phyloP scores from a whole-genome alignment of 2,113 vertebrate genomes.

The Notothenia rossii region DNA sequence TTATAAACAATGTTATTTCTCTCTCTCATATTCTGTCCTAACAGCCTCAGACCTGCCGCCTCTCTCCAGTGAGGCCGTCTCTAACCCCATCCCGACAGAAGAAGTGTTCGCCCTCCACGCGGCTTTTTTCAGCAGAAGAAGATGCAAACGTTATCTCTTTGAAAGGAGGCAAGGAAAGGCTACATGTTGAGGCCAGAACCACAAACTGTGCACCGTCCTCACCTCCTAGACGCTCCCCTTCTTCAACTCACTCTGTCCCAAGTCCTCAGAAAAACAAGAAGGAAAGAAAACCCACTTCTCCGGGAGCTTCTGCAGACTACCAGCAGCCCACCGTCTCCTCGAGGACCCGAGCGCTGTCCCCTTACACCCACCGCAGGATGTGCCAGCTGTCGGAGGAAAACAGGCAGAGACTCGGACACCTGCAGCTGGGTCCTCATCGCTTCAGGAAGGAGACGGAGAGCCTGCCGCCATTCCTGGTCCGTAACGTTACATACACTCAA shows the following conservation, averaged over 20 bases:
- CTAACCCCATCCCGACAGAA: conserved; percentile 21
- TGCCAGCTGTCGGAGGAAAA: conserved; percentile 92
- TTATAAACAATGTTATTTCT: conserved; percentile 11
- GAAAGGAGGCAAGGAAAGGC: conserved; percentile 31
- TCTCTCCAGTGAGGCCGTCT: conserved; percentile 68
- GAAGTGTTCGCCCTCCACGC: conserved; percentile 3
- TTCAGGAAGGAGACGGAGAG: conserved; percentile 91
- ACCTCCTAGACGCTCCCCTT: conserved; percentile 9
- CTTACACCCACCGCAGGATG: conserved; percentile 95
- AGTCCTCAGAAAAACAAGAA: conserved; percentile 27
- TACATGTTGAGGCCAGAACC: not conserved
- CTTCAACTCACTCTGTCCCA: conserved; percentile 1
- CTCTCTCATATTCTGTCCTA: conserved; percentile 28
- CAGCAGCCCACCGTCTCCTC: conserved; percentile 93
- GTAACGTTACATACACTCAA: conserved; percentile 51
- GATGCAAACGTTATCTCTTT: conserved; percentile 11
- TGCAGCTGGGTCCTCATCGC: conserved; percentile 92
- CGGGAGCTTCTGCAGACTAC: conserved; percentile 70
- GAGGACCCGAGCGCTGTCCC: conserved; percentile 89
- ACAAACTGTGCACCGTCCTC: conserved; percentile 4
- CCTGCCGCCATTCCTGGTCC: conserved; percentile 90
- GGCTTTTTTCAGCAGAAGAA: conserved; percentile 5
- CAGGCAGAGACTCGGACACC: conserved; percentile 89
- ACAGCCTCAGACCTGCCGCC: conserved; percentile 35
- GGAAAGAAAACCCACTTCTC: conserved; percentile 21